Conservation (phyloP, 2,113 vertebrate species). For the Microtus ochrogaster region DNA sequence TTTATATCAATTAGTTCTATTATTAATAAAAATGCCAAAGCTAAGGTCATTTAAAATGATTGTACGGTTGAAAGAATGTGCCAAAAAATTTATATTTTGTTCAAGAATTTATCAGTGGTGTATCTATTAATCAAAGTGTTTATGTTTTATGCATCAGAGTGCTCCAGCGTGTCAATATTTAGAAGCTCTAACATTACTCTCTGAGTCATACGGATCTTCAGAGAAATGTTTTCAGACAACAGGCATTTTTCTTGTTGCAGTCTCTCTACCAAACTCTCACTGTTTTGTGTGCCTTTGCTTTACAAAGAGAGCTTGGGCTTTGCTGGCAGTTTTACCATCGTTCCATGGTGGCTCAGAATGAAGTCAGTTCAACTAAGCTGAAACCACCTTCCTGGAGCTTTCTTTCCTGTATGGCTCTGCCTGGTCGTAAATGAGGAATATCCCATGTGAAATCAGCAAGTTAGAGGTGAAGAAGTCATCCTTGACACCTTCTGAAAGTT, state of each 20-base stretch:
- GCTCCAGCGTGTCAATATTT: neutral
- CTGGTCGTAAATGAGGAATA: neutral
- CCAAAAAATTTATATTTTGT: neutral
- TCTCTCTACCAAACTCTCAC: neutral
- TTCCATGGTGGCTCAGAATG: neutral
- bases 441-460: neutral
- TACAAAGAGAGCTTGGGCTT: neutral
- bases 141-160: constrained; percentile 20
- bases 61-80: neutral
- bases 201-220: neutral
- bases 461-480: neutral
- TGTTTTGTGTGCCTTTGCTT: neutral
- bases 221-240: neutral
- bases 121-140: constrained; percentile 9
- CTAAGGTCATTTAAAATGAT: neutral
- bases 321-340: neutral
- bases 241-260: neutral
- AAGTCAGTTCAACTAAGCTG: neutral
- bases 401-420: neutral
- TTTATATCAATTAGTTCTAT: neutral
- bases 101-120: constrained; percentile 2
- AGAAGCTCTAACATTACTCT: neutral
- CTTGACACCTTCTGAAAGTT: neutral
- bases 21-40: constrained; percentile 10
- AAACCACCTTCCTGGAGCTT: neutral